These are phyloP conservation scores for Malthinus seriepunctatus DNA, from an alignment of 2,888 invertebrate genomes.

Conservation along the genomic window DNA sequence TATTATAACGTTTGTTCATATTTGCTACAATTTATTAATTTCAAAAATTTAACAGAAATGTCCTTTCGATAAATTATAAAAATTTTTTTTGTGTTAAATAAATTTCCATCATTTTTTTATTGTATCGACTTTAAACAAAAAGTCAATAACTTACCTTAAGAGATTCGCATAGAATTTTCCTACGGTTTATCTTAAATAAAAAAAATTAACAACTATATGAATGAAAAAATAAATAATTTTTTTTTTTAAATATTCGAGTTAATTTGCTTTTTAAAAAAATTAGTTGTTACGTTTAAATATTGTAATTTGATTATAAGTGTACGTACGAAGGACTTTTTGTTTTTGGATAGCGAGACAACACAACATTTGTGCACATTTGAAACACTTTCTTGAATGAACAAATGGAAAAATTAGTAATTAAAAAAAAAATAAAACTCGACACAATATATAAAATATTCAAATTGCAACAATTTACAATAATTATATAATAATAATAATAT, in stretches of 20 bases:
- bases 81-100: neutral
- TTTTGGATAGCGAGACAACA: constrained; percentile 4
- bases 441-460: constrained; percentile 4
- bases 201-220: constrained; percentile 6
- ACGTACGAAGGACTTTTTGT: neutral
- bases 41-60: neutral
- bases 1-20: constrained; percentile 24
- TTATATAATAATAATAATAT: no score
- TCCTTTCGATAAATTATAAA: neutral
- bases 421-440: neutral
- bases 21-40: constrained; percentile 10
- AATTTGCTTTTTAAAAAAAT: neutral
- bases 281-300: neutral
- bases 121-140: constrained; percentile 1
- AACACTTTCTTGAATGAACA: neutral
- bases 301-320: no score
- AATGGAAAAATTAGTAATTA: constrained; percentile 1
- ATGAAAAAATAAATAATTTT: neutral
- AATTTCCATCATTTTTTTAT: neutral
- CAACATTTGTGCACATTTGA: constrained; percentile 3
- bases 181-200: constrained; percentile 5
- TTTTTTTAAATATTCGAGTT: neutral
- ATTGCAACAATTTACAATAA: constrained; percentile 1
- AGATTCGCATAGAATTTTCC: constrained; percentile 7
- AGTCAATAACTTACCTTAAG: constrained; percentile 5